Evolutionary conservation across 2,888 invertebrate genomes (phyloP).

Genomic region (Nymphalis urticae): DNA sequence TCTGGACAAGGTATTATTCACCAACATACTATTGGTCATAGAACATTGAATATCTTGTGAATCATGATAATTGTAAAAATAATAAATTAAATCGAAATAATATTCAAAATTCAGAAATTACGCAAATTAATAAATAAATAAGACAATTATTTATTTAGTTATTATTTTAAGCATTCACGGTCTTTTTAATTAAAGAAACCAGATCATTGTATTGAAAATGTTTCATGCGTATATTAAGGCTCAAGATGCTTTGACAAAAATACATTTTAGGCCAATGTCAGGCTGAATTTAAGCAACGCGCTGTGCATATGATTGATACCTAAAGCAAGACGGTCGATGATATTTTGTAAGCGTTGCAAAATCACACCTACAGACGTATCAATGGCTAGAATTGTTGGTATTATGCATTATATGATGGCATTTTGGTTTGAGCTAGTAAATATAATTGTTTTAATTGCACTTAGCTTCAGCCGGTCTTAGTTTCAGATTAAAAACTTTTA

Average conservation of each 20-base stretch:
- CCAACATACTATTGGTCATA: too few relatives aligned
- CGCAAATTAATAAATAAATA: not conserved
- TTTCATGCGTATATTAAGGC: not conserved
- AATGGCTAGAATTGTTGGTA: not conserved
- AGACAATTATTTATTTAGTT: not conserved
- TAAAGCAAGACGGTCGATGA: slow-evolving; percentile 10
- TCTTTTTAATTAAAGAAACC: slow-evolving; percentile 9
- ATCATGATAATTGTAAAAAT: too few relatives aligned
- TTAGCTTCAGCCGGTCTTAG: slow-evolving; percentile 3
- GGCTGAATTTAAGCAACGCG: slow-evolving; percentile 12
- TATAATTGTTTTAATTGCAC: slow-evolving; percentile 5
- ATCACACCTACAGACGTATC: slow-evolving; percentile 27
- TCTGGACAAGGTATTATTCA: too few relatives aligned
- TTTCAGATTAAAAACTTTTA: not conserved
- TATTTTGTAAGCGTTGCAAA: slow-evolving; percentile 22
- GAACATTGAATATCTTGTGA: too few relatives aligned
- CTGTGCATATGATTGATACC: not conserved
- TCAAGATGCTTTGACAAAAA: slow-evolving; percentile 8
- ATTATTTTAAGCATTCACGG: not conserved
- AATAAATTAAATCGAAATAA: too few relatives aligned
- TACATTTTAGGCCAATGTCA: slow-evolving; percentile 28
- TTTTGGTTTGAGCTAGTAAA: not conserved
- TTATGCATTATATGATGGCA: slow-evolving; percentile 2
- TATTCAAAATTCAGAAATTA: too few relatives aligned
- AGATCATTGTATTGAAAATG: slow-evolving; percentile 3